Conservation (phyloP, 2,797 vertebrate species). For the Meriones psammophilus region DNA sequence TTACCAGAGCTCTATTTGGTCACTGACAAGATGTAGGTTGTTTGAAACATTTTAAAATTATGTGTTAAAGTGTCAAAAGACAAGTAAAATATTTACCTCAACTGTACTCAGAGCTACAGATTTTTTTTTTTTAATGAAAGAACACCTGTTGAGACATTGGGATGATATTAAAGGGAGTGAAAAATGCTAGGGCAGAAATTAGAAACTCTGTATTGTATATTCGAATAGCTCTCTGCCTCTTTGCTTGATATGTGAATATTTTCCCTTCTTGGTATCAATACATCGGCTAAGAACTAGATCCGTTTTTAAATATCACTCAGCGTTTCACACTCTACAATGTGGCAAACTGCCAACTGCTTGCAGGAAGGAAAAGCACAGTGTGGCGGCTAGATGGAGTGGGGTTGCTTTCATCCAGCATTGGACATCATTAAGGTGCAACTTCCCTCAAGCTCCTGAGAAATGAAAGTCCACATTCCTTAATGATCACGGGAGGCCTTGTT, state of each 20-base stretch:
- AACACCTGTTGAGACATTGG: slow-evolving; percentile 55
- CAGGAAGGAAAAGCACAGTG: neutral
- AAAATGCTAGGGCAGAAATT: slow-evolving; percentile 31
- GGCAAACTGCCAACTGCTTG: neutral
- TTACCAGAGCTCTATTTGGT: slow-evolving; percentile 74
- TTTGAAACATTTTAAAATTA: slow-evolving; percentile 77
- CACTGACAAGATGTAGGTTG: slow-evolving; percentile 57
- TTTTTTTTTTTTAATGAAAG: slow-evolving; percentile 67
- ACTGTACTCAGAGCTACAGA: slow-evolving; percentile 8
- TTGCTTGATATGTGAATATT: slow-evolving; percentile 41
- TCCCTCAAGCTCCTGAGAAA: slow-evolving; percentile 30
- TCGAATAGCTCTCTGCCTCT: slow-evolving; percentile 31
- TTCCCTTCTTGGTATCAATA: slow-evolving; percentile 44
- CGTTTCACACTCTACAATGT: neutral
- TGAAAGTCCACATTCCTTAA: neutral
- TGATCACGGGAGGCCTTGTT: slow-evolving; percentile 1
- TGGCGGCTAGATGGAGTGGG: neutral
- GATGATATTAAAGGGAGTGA: neutral
- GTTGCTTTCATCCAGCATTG: slow-evolving; percentile 15
- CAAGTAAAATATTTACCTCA: slow-evolving; percentile 78
- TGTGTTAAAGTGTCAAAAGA: slow-evolving; percentile 51
- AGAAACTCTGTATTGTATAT: slow-evolving; percentile 41
- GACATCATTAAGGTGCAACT: neutral
- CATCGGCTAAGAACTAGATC: slow-evolving; percentile 23
- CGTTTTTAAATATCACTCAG: slow-evolving; percentile 50